Percentiles rank a stretch among this genome's conserved stretches.
phyloP scores from a whole-genome alignment of 2,888 invertebrate genomes.

The Tipula unca region DNA sequence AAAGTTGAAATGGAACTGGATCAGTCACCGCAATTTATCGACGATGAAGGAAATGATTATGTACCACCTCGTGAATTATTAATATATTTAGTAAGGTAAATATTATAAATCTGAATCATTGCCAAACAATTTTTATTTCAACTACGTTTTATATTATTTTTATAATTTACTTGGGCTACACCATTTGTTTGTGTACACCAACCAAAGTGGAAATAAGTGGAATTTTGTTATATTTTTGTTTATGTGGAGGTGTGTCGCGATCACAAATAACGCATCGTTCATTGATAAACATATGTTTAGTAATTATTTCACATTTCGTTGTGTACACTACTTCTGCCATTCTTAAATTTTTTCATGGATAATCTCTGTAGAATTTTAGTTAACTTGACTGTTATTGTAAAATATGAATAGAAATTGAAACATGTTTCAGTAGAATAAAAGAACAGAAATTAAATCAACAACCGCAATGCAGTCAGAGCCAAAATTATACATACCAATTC shows the following conservation, averaged over 20 bases:
- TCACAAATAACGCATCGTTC: not conserved
- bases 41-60: constrained; percentile 40
- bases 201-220: not conserved
- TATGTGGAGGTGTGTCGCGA: not conserved
- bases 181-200: not conserved
- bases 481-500: too few species aligned
- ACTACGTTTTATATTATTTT: not conserved
- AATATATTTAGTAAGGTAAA: constrained; percentile 56
- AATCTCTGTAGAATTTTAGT: too few species aligned
- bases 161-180: not conserved
- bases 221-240: not conserved
- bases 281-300: not conserved
- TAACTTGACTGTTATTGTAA: too few species aligned
- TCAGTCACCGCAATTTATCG: constrained; percentile 25
- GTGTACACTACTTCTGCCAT: too few species aligned
- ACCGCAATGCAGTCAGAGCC: too few species aligned
- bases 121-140: not conserved
- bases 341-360: too few species aligned
- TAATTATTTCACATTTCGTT: too few species aligned
- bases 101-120: not conserved
- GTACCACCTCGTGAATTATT: constrained; percentile 54
- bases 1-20: constrained; percentile 47
- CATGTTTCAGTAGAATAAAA: too few species aligned
- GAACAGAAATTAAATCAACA: too few species aligned
- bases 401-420: too few species aligned